These are phyloP conservation scores for Zhengitettix transpicula DNA, from an alignment of 2,888 invertebrate genomes.

Conservation along the genomic window DNA sequence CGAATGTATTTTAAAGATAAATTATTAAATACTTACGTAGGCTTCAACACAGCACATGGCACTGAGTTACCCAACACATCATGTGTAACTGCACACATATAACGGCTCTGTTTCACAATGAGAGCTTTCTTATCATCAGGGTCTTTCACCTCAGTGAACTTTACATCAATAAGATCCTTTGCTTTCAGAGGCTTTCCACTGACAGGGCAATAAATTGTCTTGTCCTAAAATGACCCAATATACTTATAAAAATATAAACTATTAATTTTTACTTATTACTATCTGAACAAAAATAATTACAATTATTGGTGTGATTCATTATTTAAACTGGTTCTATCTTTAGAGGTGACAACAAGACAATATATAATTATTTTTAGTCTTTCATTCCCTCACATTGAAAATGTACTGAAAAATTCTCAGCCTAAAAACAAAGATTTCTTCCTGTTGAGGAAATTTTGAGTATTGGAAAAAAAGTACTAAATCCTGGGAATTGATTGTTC, in stretches of 20 bases:
- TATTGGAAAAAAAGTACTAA: too few relatives aligned
- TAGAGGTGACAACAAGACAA: too few relatives aligned
- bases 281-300: neutral
- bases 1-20: neutral
- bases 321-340: too few relatives aligned
- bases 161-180: constrained; percentile 83
- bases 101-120: constrained; percentile 78
- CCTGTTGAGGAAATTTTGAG: too few relatives aligned
- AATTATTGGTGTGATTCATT: neutral
- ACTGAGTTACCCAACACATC: constrained; percentile 89
- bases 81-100: constrained; percentile 95
- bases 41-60: constrained; percentile 79
- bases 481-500: too few relatives aligned
- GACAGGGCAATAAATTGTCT: constrained; percentile 65
- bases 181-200: constrained; percentile 70
- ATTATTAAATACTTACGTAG: constrained; percentile 47
- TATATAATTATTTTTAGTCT: too few relatives aligned
- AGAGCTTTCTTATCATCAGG: constrained; percentile 73
- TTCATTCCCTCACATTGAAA: too few relatives aligned
- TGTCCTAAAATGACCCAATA: constrained; percentile 31
- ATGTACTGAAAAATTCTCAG: too few relatives aligned
- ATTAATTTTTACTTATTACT: neutral
- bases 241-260: neutral
- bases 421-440: too few relatives aligned
- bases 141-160: constrained; percentile 82